These are phyloP conservation scores for Osmerus mordax DNA, from an alignment of 2,113 vertebrate species.

Conservation along the genomic window DNA sequence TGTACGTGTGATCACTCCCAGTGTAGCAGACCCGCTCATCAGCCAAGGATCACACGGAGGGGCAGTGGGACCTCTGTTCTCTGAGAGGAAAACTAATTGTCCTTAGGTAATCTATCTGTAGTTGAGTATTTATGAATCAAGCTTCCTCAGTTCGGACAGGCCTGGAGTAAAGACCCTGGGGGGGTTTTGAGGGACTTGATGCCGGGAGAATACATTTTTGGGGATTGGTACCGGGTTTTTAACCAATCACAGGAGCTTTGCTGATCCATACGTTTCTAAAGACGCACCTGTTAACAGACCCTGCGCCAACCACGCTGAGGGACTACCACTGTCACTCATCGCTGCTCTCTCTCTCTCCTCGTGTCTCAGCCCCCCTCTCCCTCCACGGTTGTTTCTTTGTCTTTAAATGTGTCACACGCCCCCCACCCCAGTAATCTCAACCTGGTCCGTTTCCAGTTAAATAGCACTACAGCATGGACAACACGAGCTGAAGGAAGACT, in stretches of 20 bases:
- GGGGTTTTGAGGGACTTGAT: slow-evolving; percentile 68
- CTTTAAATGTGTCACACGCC: slow-evolving; percentile 46
- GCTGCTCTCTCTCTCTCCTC: slow-evolving; percentile 38
- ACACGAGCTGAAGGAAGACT: slow-evolving; percentile 50
- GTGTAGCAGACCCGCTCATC: slow-evolving; percentile 62
- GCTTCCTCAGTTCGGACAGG: slow-evolving; percentile 67
- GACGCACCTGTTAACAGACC: slow-evolving; percentile 63
- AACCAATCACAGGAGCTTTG: slow-evolving; percentile 82
- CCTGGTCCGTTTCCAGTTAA: slow-evolving; percentile 70
- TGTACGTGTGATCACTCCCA: slow-evolving; percentile 48
- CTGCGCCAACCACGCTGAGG: slow-evolving; percentile 37
- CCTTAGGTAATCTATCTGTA: slow-evolving; percentile 70
- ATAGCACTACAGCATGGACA: slow-evolving; percentile 86
- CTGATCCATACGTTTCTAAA: slow-evolving; percentile 77
- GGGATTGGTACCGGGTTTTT: slow-evolving; percentile 76
- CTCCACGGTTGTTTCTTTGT: slow-evolving; percentile 65
- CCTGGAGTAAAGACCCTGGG: slow-evolving; percentile 71
- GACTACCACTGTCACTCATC: slow-evolving; percentile 46
- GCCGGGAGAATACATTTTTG: slow-evolving; percentile 47
- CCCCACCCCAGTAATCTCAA: slow-evolving; percentile 41
- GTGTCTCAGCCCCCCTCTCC: slow-evolving; percentile 7
- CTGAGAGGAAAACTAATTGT: slow-evolving; percentile 65
- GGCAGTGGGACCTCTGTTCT: slow-evolving; percentile 57
- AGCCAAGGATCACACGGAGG: slow-evolving; percentile 66
- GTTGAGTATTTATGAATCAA: slow-evolving; percentile 78